Conservation (phyloP, 2,888 invertebrate genomes). For the Aspidiotus rigidus region DNA sequence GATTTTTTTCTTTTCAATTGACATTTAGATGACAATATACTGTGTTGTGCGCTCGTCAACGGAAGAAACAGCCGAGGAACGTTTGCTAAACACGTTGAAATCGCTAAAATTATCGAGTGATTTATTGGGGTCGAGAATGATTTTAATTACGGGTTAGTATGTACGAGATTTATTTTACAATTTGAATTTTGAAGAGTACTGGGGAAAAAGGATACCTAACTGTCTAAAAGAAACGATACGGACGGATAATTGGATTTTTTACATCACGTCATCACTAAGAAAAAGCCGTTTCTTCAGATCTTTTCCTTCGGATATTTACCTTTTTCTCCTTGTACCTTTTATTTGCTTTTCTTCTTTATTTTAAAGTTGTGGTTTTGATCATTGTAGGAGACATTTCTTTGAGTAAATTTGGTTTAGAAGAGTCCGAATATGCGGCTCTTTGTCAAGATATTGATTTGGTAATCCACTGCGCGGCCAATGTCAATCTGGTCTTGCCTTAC, state of each 20-base stretch:
- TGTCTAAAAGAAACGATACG: too few species aligned
- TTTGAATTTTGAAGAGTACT: too few species aligned
- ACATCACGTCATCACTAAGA: too few species aligned
- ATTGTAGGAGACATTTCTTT: slow-evolving; percentile 39
- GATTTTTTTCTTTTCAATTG: too few species aligned
- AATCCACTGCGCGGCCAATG: slow-evolving; percentile 39
- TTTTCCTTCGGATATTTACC: too few species aligned
- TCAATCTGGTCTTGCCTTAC: slow-evolving; percentile 39
- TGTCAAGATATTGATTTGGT: slow-evolving; percentile 38
- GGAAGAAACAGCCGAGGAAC: slow-evolving; percentile 35
- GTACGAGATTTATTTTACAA: too few species aligned
- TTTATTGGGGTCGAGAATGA: slow-evolving; percentile 5
- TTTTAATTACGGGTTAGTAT: slow-evolving; percentile 17
- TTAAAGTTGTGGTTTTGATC: not conserved
- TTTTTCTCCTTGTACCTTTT: too few species aligned
- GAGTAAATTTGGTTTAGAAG: slow-evolving; percentile 37
- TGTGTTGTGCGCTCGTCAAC: slow-evolving; percentile 38
- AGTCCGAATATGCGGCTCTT: slow-evolving; percentile 38
- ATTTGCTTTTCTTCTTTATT: too few species aligned
- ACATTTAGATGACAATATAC: slow-evolving; percentile 38
- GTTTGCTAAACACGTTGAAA: slow-evolving; percentile 33
- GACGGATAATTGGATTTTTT: too few species aligned
- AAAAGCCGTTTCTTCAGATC: too few species aligned
- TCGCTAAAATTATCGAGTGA: slow-evolving; percentile 3
- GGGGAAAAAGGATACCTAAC: too few species aligned